A percentile compares a stretch with the other conserved stretches of the same genome.
Conservation (phyloP, 2,113 vertebrate genomes). For the Ammodytes marinus region DNA sequence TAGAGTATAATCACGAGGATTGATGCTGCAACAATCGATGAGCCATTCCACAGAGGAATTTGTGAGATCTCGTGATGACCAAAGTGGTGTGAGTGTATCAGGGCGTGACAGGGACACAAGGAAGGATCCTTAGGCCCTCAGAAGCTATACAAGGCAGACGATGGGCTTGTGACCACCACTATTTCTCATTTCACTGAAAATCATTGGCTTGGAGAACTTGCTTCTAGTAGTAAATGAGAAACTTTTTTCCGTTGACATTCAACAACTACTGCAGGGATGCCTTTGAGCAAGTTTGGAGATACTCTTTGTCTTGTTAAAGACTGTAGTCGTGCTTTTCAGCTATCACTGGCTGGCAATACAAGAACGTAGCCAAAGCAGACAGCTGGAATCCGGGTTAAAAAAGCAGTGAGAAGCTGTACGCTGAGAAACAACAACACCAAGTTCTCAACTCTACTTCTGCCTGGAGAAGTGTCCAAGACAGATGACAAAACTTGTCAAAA, state of each 20-base stretch:
- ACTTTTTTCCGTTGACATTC: background rate
- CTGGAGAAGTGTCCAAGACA: background rate
- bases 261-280: background rate
- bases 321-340: background rate
- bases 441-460: too few relatives aligned
- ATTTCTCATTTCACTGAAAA: background rate
- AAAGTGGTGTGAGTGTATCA: background rate
- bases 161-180: background rate
- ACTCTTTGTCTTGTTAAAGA: background rate
- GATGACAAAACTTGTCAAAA: constrained; percentile 19
- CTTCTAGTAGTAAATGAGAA: background rate
- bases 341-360: background rate
- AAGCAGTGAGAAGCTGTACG: too few relatives aligned
- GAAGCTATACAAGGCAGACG: background rate
- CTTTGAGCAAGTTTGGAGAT: background rate
- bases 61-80: constrained; percentile 13
- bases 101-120: background rate
- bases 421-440: too few relatives aligned
- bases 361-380: background rate
- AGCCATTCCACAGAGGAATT: constrained; percentile 7
- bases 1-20: constrained; percentile 33
- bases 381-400: too few relatives aligned
- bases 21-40: constrained; percentile 19
- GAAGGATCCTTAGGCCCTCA: background rate
- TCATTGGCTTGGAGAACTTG: background rate